Percentiles rank a stretch among this genome's conserved stretches.
Conservation (phyloP, 2,888 invertebrate genomes). For the Acanthococcus lagerstroemiae region DNA sequence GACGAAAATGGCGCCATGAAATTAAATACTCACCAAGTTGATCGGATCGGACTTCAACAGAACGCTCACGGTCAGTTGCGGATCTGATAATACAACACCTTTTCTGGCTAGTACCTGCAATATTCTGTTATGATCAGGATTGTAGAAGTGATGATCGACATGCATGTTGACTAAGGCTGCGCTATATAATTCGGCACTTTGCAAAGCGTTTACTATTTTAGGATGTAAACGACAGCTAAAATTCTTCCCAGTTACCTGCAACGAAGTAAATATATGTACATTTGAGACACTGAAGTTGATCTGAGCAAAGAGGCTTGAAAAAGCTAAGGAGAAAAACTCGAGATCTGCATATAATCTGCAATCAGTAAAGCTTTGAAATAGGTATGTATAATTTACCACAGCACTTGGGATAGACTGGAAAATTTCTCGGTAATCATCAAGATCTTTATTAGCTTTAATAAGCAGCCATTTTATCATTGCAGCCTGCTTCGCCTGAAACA, state of each 20-base stretch:
- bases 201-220: slow-evolving; percentile 77
- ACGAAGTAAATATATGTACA: neutral
- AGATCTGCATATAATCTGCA: no score
- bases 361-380: no score
- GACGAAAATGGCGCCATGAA: neutral
- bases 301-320: no score
- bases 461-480: slow-evolving; percentile 94
- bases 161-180: slow-evolving; percentile 88
- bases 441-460: slow-evolving; percentile 87
- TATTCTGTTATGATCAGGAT: slow-evolving; percentile 89
- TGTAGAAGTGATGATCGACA: slow-evolving; percentile 91
- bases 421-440: slow-evolving; percentile 83
- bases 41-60: slow-evolving; percentile 92
- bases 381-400: slow-evolving; percentile 6
- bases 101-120: slow-evolving; percentile 85
- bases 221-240: slow-evolving; percentile 74
- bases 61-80: slow-evolving; percentile 87
- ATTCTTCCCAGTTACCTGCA: slow-evolving; percentile 12
- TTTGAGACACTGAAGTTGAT: no score
- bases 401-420: slow-evolving; percentile 44
- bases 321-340: no score
- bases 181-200: slow-evolving; percentile 91
- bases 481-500: slow-evolving; percentile 79
- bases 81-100: slow-evolving; percentile 75
- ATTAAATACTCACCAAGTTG: slow-evolving; percentile 66